Evolutionary conservation across 2,888 invertebrate genomes (phyloP), one percentile per base, ranked within the genome.

Genomic region (Pristionchus fissidentatus): DNA sequence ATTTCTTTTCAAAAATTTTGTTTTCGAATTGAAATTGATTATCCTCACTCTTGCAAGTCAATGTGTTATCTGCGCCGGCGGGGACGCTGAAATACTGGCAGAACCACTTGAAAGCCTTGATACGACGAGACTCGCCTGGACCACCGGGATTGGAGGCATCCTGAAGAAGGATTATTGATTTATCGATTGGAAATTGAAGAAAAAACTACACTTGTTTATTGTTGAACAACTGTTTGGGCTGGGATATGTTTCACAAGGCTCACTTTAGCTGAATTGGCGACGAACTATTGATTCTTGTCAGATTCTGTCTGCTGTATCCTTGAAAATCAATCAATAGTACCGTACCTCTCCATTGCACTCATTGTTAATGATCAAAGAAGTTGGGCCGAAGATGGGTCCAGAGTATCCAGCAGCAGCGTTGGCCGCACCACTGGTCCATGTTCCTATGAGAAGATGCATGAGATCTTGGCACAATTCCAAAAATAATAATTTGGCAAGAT

Each of bases 61-160:
- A 85, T 0, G 84, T 80, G 26, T 84, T 70, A 7, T 87, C 87
- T 1, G 84, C 73, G 15, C 87, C 90, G 19, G 85, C 66, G 10
- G 89, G 88, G 13, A 86, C 87, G 10, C 83, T 86, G 83, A 91
- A 91, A 62, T 90, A 91, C 22, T 86, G 84, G 84, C 87, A 88
- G 88, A 90, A 90, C 90, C 90, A 90, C 80, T 90, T 90, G 87
- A 90, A 90, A 7, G 90, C 90, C 85, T 90, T 90, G 85, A 90
- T 90, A 60, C 90, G 84, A 70, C 90, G 86, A 10, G 87, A 88
- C 75, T 90, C 90, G 79, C 90, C 90, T 13, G 89, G 89, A 5
- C 90, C 90, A 84, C 86, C 85, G 49, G 84, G 83, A 10, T 78
- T 57, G 32, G 46, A 29, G 70, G 70, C 43, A 41, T 83, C 83